Percentiles rank a stretch among this genome's conserved stretches.
These are phyloP conservation scores for Erithacus rubecula DNA, from an alignment of 2,797 vertebrate genomes.

Conservation along the genomic window DNA sequence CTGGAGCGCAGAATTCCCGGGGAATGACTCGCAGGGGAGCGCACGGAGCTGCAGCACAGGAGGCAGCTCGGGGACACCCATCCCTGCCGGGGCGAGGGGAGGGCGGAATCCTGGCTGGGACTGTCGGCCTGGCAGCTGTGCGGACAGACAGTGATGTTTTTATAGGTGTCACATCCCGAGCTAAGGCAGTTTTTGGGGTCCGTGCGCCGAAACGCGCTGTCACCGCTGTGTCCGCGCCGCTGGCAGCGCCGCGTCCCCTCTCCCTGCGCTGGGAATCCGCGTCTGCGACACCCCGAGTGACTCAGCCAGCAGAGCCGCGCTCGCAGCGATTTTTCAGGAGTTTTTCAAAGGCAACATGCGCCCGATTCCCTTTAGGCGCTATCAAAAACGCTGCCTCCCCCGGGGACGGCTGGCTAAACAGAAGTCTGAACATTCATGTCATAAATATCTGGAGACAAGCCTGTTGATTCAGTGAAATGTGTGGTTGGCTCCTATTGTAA, in stretches of 20 bases:
- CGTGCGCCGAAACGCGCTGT: not conserved
- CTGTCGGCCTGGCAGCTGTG: not conserved
- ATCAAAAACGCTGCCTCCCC: not conserved
- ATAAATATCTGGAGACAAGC: conserved; percentile 59
- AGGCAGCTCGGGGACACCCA: not conserved
- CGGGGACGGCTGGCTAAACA: conserved; percentile 24
- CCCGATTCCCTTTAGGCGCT: not conserved
- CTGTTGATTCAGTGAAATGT: conserved; percentile 65
- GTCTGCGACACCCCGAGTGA: not conserved
- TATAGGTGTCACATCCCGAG: conserved; percentile 6
- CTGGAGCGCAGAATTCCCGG: fast-evolving
- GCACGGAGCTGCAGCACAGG: not conserved
- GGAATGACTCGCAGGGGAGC: not conserved
- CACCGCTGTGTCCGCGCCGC: not conserved
- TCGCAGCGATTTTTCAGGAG: not conserved
- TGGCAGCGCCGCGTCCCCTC: not conserved
- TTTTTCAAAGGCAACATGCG: not conserved
- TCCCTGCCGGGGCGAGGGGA: not conserved
- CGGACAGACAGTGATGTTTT: not conserved
- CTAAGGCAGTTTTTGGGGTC: not conserved
- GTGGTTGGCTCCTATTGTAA: conserved; percentile 59
- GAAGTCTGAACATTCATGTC: conserved; percentile 45
- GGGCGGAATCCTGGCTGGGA: not conserved
- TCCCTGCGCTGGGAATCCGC: not conserved
- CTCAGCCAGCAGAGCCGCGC: not conserved